A percentile compares a stretch with the other conserved stretches of the same genome.
phyloP scores from a whole-genome alignment of 1,140 invertebrate genomes.

The Cydia fagiglandana region DNA sequence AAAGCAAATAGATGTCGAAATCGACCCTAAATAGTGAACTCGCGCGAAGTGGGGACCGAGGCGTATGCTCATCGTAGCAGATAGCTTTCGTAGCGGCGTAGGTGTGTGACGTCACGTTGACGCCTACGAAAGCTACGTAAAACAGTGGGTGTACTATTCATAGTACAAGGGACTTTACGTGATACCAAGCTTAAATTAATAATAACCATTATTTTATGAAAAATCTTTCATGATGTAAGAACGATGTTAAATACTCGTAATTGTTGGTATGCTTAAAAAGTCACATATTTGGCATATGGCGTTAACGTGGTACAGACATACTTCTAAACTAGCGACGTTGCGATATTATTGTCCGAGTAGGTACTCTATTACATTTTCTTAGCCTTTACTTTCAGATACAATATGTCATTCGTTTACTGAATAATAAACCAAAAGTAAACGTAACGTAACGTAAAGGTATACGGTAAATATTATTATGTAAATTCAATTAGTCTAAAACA shows the following conservation, averaged over 20 bases:
- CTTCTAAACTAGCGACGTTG: no score
- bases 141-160: constrained; percentile 15
- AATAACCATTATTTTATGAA: neutral
- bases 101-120: constrained; percentile 52
- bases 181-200: neutral
- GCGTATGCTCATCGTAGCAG: constrained; percentile 1
- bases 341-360: no score
- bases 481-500: neutral
- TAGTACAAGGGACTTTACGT: constrained; percentile 1
- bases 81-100: constrained; percentile 51
- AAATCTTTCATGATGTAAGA: neutral
- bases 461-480: no score
- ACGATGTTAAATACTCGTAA: no score
- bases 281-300: no score
- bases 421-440: no score
- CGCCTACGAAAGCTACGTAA: constrained; percentile 59
- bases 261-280: no score
- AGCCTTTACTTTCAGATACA: neutral
- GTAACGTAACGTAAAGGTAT: no score
- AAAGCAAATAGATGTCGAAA: neutral
- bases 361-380: neutral
- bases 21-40: neutral
- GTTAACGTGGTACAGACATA: no score
- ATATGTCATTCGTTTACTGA: neutral
- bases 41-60: constrained; percentile 2